Base-by-base conservation (phyloP, 2,797 vertebrate species). In the Linurgus olivaceus region DNA sequence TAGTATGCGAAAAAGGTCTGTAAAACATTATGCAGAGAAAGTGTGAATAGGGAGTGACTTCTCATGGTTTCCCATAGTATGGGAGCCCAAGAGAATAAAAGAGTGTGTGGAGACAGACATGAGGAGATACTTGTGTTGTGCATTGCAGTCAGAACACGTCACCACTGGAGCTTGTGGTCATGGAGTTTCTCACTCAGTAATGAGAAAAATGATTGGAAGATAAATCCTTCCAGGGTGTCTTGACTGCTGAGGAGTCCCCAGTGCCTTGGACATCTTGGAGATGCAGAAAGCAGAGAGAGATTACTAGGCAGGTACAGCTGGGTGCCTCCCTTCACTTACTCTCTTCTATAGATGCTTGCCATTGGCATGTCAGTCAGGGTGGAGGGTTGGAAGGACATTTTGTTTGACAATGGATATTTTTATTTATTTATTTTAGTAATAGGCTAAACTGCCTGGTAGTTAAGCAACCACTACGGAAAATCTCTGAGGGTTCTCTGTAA, bases 21-120 rank as follows among this genome's bases (percentile, higher is more conserved):
- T 72, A n/a, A 72, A 86, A 73, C 17, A 59, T 62, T 33, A 31
- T 62, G 35, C 26, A 57, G 37, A 55, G 48, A n/a, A 65, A 23
- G 15, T 37, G 26, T 86, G 59, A 51, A 1, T 23, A 68, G 28
- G 51, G 48, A 70, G 29, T 51, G 31, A 55, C 28, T 61, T 35
- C 63, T 93, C 31, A 20, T 13, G 16, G 17, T 66, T 93, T 74
- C 52, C 59, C 5, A 3, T 40, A 55, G 40, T 55, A 7, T 2
- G 0, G 33, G 33, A 77, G 44, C 17, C 79, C 79, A 68, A 79
- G 63, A 83, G 26, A 65, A 15, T 72, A 35, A 77, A 68, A 26
- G 13, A n/a, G 24, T 3, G 0, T 37, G 23, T 86, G 5, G 11
- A 37, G 45, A 55, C 24, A 86, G 66, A 59, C 38, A n/a, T 0